Conservation (phyloP, 2,113 vertebrate genomes). For the Tachysurus vachellii region DNA sequence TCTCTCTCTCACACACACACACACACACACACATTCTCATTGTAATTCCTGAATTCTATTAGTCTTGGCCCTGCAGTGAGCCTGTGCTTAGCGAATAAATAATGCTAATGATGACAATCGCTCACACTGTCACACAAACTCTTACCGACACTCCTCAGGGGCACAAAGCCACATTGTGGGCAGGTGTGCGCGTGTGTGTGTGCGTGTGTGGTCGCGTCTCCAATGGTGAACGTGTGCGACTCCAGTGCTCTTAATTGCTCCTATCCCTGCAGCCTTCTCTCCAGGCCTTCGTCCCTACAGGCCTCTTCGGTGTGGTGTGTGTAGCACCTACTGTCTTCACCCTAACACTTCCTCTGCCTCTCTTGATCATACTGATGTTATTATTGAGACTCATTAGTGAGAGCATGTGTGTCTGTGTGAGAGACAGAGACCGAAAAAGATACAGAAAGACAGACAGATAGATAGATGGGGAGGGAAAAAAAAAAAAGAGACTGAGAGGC, state of each 20-base stretch:
- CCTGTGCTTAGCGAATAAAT: conserved; percentile 81
- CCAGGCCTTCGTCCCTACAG: conserved; percentile 59
- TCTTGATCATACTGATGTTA: conserved; percentile 23
- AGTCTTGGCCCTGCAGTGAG: conserved; percentile 73
- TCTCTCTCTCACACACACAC: conserved; percentile 31
- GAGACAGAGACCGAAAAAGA: conserved; percentile 26
- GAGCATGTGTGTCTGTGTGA: neutral
- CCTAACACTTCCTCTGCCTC: neutral
- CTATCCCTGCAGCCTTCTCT: conserved; percentile 72
- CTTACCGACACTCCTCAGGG: conserved; percentile 64
- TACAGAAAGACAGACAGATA: neutral
- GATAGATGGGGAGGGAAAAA: neutral
- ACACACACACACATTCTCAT: conserved; percentile 58
- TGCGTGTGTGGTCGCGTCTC: conserved; percentile 7
- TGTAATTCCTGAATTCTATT: conserved; percentile 75
- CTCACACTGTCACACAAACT: conserved; percentile 75
- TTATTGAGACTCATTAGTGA: conserved; percentile 14
- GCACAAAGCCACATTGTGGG: conserved; percentile 49
- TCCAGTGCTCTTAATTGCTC: conserved; percentile 75
- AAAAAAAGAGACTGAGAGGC: neutral
- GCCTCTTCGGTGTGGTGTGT: conserved; percentile 32
- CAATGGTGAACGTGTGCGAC: conserved; percentile 62
- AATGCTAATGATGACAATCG: conserved; percentile 83
- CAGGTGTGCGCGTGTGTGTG: conserved; percentile 42
- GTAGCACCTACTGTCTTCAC: conserved; percentile 8